Evolutionary conservation across 2,888 invertebrate species (phyloP).

Genomic region (Agrypnus murinus): DNA sequence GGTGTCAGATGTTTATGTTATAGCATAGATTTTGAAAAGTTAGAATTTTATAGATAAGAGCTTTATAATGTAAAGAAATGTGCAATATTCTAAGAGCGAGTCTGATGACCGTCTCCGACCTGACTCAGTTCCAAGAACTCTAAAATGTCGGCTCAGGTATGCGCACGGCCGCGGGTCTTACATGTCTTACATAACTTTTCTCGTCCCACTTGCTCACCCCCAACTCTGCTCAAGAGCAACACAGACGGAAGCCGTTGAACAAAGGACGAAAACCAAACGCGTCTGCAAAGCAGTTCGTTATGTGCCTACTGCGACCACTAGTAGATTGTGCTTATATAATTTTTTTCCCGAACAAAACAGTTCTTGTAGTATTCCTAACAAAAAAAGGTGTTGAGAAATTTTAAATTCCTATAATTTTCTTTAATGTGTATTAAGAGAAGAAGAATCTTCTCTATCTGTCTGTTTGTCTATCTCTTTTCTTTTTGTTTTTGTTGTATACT

Average conservation of each 20-base stretch:
- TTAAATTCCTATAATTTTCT: background rate
- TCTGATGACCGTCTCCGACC: constrained; percentile 67
- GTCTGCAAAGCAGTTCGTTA: constrained; percentile 34
- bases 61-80: constrained; percentile 42
- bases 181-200: constrained; percentile 60
- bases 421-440: too few relatives aligned
- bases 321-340: background rate
- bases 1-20: too few relatives aligned
- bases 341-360: too few relatives aligned
- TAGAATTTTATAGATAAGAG: background rate
- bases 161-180: constrained; percentile 59
- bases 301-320: constrained; percentile 37
- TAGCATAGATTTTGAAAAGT: too few relatives aligned
- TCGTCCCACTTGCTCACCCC: constrained; percentile 57
- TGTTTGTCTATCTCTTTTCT: background rate
- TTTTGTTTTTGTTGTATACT: background rate
- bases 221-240: constrained; percentile 46
- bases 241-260: constrained; percentile 46
- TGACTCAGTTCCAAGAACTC: constrained; percentile 65
- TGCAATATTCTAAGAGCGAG: constrained; percentile 57
- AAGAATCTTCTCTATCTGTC: too few relatives aligned
- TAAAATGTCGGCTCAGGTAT: constrained; percentile 62
- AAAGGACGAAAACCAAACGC: constrained; percentile 31
- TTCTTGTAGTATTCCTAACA: background rate
- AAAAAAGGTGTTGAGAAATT: background rate